phyloP scores from a whole-genome alignment of 2,888 invertebrate species.

The Troilus luridus region DNA sequence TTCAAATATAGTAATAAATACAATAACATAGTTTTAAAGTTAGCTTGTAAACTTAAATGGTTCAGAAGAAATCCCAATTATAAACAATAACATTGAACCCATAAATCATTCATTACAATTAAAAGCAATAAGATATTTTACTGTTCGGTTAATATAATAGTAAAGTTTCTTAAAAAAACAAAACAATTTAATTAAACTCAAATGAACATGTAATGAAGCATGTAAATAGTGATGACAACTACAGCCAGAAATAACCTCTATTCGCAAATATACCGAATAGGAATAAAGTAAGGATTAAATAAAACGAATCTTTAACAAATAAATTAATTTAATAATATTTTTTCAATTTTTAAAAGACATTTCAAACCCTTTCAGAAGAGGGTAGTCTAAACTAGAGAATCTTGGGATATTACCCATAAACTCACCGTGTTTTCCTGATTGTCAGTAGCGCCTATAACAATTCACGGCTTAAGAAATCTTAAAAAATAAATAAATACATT shows the following conservation, averaged over 20 bases:
- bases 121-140: background rate
- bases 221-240: constrained; percentile 59
- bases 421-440: constrained; percentile 66
- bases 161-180: background rate
- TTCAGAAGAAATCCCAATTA: background rate
- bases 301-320: background rate
- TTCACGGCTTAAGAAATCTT: background rate
- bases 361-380: background rate
- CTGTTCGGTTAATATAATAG: background rate
- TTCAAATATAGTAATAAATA: background rate
- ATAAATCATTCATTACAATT: background rate
- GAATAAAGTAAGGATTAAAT: background rate
- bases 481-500: background rate
- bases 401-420: constrained; percentile 70
- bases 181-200: background rate
- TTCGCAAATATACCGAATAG: constrained; percentile 60
- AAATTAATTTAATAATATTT: background rate
- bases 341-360: background rate
- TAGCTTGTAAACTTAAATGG: background rate
- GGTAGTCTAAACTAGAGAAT: constrained; percentile 67
- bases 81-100: background rate
- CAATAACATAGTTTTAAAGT: background rate
- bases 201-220: background rate
- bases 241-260: constrained; percentile 65
- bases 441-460: constrained; percentile 1